Percentiles rank a stretch among this genome's conserved stretches.
These are phyloP conservation scores for Triplophysa yarkandensis DNA, from an alignment of 2,797 vertebrate genomes.

Conservation along the genomic window DNA sequence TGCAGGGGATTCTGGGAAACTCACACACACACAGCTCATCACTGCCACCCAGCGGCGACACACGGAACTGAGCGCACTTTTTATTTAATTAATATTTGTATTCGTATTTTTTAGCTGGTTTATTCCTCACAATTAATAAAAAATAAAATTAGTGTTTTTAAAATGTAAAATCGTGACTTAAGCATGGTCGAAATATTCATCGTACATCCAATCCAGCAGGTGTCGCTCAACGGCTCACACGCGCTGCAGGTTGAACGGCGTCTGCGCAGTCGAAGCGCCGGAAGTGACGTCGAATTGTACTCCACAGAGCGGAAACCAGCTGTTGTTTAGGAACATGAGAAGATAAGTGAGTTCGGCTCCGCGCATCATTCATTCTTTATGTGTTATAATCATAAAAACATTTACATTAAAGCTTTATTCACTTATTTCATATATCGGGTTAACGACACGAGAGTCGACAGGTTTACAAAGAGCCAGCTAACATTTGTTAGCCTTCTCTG, in stretches of 20 bases:
- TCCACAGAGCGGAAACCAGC: slow-evolving; percentile 76
- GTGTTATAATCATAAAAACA: neutral
- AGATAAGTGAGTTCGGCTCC: slow-evolving; percentile 50
- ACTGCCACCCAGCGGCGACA: slow-evolving; percentile 12
- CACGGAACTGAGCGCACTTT: neutral
- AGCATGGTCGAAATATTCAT: too few species aligned
- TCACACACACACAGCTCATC: too few species aligned
- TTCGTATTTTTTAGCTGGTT: too few species aligned
- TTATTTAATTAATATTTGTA: too few species aligned
- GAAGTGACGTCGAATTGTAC: slow-evolving; percentile 81
- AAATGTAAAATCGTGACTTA: too few species aligned
- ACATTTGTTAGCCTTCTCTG: slow-evolving; percentile 41
- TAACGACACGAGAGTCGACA: neutral
- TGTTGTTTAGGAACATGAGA: slow-evolving; percentile 68
- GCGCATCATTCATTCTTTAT: slow-evolving; percentile 32
- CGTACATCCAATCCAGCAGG: slow-evolving; percentile 18
- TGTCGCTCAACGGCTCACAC: neutral
- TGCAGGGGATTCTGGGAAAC: slow-evolving; percentile 29
- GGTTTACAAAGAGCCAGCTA: slow-evolving; percentile 20
- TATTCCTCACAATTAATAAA: too few species aligned
- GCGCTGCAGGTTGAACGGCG: neutral
- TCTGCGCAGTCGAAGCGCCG: slow-evolving; percentile 62
- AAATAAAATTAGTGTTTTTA: too few species aligned
- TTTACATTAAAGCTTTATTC: neutral
- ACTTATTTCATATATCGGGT: neutral